Evolutionary conservation across 2,113 vertebrate species (phyloP).

Genomic region (Clarias magur): DNA sequence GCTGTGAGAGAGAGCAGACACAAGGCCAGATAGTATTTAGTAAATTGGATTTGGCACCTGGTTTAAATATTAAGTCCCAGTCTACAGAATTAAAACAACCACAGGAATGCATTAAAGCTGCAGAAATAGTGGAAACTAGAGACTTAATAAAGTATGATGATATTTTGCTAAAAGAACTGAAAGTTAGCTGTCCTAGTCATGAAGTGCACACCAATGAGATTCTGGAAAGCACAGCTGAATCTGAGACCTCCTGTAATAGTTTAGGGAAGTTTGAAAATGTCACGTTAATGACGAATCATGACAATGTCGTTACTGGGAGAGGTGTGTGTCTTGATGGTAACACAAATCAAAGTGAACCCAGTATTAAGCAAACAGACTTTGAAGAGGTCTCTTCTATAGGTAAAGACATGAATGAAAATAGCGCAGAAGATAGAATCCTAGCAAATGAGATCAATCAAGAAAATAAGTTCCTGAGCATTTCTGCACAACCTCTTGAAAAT

Average conservation of each 20-base stretch:
- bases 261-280: conserved; percentile 44
- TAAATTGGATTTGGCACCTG: conserved; percentile 53
- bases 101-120: conserved; percentile 46
- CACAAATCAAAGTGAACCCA: conserved; percentile 5
- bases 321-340: conserved; percentile 36
- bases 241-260: conserved; percentile 38
- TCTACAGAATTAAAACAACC: conserved; percentile 45
- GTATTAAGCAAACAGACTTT: background rate
- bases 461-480: conserved; percentile 29
- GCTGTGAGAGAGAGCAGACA: conserved; percentile 41
- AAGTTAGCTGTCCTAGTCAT: conserved; percentile 9
- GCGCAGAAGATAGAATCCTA: conserved; percentile 1
- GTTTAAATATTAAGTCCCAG: conserved; percentile 56
- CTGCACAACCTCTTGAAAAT: conserved; percentile 4
- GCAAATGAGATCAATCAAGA: conserved; percentile 15
- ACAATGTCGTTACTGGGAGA: conserved; percentile 26
- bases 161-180: conserved; percentile 37
- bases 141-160: conserved; percentile 30
- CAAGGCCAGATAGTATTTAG: conserved; percentile 41
- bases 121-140: conserved; percentile 54
- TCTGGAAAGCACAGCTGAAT: background rate
- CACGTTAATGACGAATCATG: conserved; percentile 42
- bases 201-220: conserved; percentile 16
- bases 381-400: background rate
- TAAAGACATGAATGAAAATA: background rate